Evolutionary conservation across 2,797 vertebrate species (phyloP).

Genomic region (Centroberyx gerrardi): DNA sequence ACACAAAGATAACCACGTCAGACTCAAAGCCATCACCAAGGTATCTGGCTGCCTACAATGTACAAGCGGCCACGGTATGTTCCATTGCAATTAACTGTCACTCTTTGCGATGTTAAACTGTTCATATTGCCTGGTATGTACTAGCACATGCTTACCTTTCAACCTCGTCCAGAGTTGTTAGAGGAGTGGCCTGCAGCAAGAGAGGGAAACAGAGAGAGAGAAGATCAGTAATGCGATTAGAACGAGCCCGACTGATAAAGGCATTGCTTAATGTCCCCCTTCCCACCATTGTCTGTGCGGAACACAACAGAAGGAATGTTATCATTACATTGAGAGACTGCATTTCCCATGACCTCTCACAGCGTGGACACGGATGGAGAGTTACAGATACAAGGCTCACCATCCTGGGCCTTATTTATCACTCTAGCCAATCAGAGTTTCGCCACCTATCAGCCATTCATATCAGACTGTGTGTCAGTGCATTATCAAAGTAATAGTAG

Average conservation of each 20-base stretch:
- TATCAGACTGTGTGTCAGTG: background rate
- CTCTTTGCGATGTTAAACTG: background rate
- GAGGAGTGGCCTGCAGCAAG: slow-evolving; percentile 82
- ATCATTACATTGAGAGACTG: slow-evolving; percentile 48
- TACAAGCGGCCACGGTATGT: background rate
- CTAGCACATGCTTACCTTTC: slow-evolving; percentile 77
- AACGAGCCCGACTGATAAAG: slow-evolving; percentile 52
- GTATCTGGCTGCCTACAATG: no score
- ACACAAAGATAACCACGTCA: slow-evolving; percentile 34
- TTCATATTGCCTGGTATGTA: background rate
- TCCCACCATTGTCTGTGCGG: slow-evolving; percentile 23
- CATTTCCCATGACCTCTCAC: slow-evolving; percentile 73
- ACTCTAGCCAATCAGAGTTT: slow-evolving; percentile 36
- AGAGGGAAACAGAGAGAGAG: slow-evolving; percentile 37
- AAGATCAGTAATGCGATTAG: slow-evolving; percentile 68
- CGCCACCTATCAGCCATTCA: background rate
- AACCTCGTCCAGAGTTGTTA: slow-evolving; percentile 81
- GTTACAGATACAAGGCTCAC: background rate
- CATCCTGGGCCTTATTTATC: slow-evolving; percentile 61
- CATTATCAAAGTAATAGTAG: slow-evolving; percentile 3
- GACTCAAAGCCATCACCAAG: background rate
- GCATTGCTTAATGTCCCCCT: slow-evolving; percentile 60
- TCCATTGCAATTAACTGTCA: background rate
- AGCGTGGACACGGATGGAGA: slow-evolving; percentile 49
- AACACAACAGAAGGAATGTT: slow-evolving; percentile 58